Evolutionary conservation across 1,140 invertebrate genomes (phyloP).

Genomic region (Calephelis nemesis): DNA sequence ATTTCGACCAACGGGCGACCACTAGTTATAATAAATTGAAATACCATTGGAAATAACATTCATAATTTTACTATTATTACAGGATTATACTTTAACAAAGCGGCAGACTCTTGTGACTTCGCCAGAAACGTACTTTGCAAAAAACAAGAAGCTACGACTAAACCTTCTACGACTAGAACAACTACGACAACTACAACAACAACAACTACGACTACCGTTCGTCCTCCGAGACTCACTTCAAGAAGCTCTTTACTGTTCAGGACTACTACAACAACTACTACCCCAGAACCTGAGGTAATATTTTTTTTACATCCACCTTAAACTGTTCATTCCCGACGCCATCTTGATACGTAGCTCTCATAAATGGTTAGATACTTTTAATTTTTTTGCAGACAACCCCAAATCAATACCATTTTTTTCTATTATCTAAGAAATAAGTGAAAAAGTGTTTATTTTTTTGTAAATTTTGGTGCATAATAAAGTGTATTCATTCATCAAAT

Average conservation of each 20-base stretch:
- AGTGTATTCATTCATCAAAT: too few species aligned
- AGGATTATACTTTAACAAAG: conserved; percentile 94
- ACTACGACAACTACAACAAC: conserved; percentile 71
- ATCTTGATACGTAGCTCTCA: too few species aligned
- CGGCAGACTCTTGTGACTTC: conserved; percentile 95
- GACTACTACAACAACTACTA: conserved; percentile 74
- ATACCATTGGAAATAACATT: not conserved
- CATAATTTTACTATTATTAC: conserved; percentile 22
- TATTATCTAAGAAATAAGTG: too few species aligned
- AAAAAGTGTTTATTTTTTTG: too few species aligned
- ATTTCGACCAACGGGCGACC: too few species aligned
- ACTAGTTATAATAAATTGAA: not conserved
- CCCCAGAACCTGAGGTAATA: conserved; percentile 62
- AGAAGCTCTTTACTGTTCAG: conserved; percentile 59
- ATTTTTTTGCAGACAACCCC: too few species aligned
- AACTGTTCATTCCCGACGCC: too few species aligned
- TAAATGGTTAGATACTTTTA: too few species aligned
- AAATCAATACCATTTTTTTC: too few species aligned
- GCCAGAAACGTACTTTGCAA: conserved; percentile 91
- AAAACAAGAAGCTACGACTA: conserved; percentile 73
- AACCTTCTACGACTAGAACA: conserved; percentile 71
- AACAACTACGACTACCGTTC: conserved; percentile 65
- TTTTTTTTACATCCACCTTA: not conserved
- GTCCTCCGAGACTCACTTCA: conserved; percentile 63
- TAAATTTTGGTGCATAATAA: too few species aligned